Base-by-base conservation (phyloP, 2,797 vertebrate genomes). In the Geotrypetes seraphini region DNA sequence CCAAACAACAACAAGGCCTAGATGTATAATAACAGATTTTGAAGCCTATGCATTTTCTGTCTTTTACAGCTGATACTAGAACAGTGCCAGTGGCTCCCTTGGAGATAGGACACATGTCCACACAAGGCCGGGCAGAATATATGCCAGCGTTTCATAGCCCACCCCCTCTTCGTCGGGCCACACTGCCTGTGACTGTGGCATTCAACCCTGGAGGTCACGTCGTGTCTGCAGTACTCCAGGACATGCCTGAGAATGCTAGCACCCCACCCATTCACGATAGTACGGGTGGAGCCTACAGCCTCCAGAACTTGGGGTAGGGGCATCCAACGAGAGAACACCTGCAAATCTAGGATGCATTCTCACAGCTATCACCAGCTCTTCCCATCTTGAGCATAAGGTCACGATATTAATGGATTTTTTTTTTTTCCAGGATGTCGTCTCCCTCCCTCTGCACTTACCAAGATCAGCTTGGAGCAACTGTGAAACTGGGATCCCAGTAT, bases 61-160 rank as follows among this genome's bases (percentile, higher is more conserved):
- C n/a, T n/a, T n/a, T n/a, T n/a, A n/a, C n/a, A n/a, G n/a, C n/a
- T n/a, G n/a, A n/a, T n/a, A n/a, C n/a, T n/a, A n/a, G n/a, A n/a
- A n/a, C n/a, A n/a, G n/a, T n/a, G n/a, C n/a, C n/a, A n/a, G n/a
- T n/a, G n/a, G n/a, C n/a, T n/a, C n/a, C n/a, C n/a, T n/a, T n/a
- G n/a, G n/a, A n/a, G n/a, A n/a, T n/a, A n/a, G n/a, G n/a, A n/a
- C n/a, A n/a, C n/a, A n/a, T 2, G 7, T 12, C 7, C n/a, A 33
- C 1, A 5, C 24, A 22, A 19, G 9, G 11, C 28, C 40, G 18
- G 36, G 12, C 32, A 15, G 77, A 84, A 4, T 65, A 69, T 51
- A 77, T 74, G 9, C 88, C 86, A 1, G 55, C 73, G 2, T 81
- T 95, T 62, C 70, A 75, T 45, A 98, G 93, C 48, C 95, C 93